A percentile compares a stretch with the other conserved stretches of the same genome.
phyloP scores from a whole-genome alignment of 2,888 invertebrate genomes.

The Drosophila diplacantha region DNA sequence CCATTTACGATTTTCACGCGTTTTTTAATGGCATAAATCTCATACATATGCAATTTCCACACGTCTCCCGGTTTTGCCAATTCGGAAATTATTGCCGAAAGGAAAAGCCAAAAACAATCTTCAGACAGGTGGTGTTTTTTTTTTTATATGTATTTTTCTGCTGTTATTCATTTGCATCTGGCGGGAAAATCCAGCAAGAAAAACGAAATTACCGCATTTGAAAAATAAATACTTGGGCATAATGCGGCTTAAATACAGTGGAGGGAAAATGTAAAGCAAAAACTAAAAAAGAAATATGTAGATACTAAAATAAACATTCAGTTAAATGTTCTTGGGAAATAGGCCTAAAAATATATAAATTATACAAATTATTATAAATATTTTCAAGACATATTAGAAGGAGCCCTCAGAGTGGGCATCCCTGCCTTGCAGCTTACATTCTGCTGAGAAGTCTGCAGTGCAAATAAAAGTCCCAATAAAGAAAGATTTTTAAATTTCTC shows the following conservation, averaged over 20 bases:
- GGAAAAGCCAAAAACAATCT: conserved; percentile 32
- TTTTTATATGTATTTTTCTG: conserved; percentile 9
- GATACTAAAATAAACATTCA: too few species aligned
- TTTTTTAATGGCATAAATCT: conserved; percentile 70
- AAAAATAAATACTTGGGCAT: conserved; percentile 36
- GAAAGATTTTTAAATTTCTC: conserved; percentile 53
- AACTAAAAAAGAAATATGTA: not conserved
- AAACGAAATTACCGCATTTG: conserved; percentile 66
- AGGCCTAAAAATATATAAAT: not conserved
- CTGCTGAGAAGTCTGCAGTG: conserved; percentile 36
- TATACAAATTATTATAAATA: not conserved
- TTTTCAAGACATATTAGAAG: too few species aligned
- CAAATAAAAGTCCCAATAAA: conserved; percentile 43
- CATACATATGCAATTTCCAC: conserved; percentile 66
- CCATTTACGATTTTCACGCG: conserved; percentile 68
- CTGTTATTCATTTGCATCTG: conserved; percentile 32
- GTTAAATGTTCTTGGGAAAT: not conserved
- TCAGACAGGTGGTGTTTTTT: conserved; percentile 47
- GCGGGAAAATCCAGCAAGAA: conserved; percentile 34
- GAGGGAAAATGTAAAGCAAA: not conserved
- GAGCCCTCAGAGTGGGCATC: not conserved
- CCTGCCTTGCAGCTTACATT: not conserved
- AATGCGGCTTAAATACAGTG: conserved; percentile 33
- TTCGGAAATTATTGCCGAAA: conserved; percentile 67
- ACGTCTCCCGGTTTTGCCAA: conserved; percentile 49